A percentile compares a stretch with the other conserved stretches of the same genome.
These are phyloP conservation scores for Macrotus californicus DNA, from an alignment of 2,113 vertebrate species.

Conservation along the genomic window DNA sequence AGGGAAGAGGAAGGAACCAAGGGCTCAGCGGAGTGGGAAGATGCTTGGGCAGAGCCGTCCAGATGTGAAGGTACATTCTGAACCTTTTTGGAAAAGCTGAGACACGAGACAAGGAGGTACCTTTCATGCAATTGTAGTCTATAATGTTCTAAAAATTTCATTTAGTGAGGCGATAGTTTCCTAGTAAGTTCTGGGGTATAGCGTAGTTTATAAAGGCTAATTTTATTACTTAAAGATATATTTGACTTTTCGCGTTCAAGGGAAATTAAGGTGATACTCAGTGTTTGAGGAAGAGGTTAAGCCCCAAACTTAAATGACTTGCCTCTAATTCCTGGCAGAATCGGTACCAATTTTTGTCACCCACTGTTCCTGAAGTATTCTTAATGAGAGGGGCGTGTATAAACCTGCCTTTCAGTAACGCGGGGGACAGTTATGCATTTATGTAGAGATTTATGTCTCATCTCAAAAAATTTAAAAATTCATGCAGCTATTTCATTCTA, in stretches of 20 bases:
- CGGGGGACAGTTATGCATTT: neutral
- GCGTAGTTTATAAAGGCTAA: neutral
- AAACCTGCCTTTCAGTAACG: neutral
- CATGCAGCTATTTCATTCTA: neutral
- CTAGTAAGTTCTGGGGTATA: neutral
- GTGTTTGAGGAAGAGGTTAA: neutral
- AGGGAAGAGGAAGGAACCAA: neutral
- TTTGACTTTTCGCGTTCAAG: constrained; percentile 1
- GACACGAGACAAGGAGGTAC: neutral
- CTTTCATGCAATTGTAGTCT: neutral
- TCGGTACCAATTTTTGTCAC: neutral
- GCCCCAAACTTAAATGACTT: neutral
- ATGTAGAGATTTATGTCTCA: constrained; percentile 27
- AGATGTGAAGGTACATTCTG: neutral
- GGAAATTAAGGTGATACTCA: neutral
- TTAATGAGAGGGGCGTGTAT: neutral
- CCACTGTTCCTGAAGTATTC: neutral
- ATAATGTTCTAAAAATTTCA: neutral
- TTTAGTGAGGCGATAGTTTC: neutral
- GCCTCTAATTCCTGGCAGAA: neutral
- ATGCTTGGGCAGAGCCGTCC: neutral
- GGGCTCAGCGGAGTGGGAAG: neutral
- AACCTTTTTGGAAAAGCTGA: neutral
- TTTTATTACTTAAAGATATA: constrained; percentile 2
- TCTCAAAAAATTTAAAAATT: neutral